These are phyloP conservation scores for Epinotia bilunana DNA, from an alignment of 2,888 invertebrate species.

Conservation along the genomic window DNA sequence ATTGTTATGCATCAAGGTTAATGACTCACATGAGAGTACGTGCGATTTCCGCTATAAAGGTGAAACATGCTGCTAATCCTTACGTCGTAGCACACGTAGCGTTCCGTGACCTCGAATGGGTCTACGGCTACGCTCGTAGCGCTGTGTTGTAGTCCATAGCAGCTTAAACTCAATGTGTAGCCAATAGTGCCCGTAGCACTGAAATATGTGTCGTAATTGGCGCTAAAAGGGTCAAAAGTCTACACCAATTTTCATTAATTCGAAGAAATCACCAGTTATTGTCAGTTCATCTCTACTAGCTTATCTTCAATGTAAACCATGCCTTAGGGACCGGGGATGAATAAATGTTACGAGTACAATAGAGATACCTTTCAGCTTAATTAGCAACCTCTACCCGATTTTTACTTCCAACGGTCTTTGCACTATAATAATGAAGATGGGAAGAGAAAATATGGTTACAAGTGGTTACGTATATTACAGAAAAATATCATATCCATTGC, in stretches of 20 bases:
- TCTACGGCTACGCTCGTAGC: no score
- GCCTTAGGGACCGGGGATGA: slow-evolving; percentile 22
- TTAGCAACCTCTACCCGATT: slow-evolving; percentile 33
- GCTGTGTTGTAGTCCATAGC: no score
- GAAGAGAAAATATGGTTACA: slow-evolving; percentile 4
- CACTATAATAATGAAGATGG: slow-evolving; percentile 1
- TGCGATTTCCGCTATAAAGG: no score
- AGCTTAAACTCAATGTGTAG: no score
- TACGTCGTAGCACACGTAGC: no score
- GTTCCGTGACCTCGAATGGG: no score
- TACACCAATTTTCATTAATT: not conserved
- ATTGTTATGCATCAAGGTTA: no score
- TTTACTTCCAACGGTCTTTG: slow-evolving; percentile 7
- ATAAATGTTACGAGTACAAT: slow-evolving; percentile 10
- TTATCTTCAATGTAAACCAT: slow-evolving; percentile 9
- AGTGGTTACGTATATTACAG: not conserved
- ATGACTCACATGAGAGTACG: no score
- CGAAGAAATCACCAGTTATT: not conserved
- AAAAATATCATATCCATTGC: not conserved
- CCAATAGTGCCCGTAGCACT: no score
- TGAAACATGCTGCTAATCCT: no score
- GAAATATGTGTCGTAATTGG: no score
- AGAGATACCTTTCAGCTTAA: slow-evolving; percentile 28
- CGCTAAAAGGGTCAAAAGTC: not conserved
- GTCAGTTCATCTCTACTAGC: not conserved